Evolutionary conservation across 1,140 invertebrate species (phyloP).

Genomic region (Zaprionus ghesquierei): DNA sequence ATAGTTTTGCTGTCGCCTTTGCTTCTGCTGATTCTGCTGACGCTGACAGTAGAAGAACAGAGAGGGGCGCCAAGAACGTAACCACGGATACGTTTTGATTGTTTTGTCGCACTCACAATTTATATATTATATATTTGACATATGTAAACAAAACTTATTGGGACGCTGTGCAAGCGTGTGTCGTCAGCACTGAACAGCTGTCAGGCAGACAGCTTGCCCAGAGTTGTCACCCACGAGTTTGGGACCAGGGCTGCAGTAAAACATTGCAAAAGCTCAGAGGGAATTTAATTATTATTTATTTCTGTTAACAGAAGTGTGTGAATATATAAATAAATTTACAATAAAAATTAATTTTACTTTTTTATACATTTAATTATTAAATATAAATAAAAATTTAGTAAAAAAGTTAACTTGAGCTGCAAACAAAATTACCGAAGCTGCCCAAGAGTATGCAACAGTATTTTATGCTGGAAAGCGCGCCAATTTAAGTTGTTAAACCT

Average conservation of each 20-base stretch:
- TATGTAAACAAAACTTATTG: background rate
- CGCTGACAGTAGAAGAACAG: background rate
- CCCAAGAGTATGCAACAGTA: too few species aligned
- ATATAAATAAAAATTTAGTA: too few species aligned
- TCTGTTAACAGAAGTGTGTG: background rate
- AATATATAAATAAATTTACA: background rate
- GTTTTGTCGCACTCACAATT: background rate
- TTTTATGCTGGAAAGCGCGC: too few species aligned
- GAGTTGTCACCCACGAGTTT: background rate
- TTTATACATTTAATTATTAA: too few species aligned
- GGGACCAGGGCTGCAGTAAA: constrained; percentile 16
- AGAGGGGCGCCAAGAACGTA: background rate
- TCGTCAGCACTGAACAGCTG: constrained; percentile 16
- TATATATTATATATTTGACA: background rate
- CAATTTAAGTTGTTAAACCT: too few species aligned
- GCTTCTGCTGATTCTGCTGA: background rate
- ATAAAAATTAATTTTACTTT: too few species aligned
- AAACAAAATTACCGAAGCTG: background rate
- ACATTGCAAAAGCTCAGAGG: background rate
- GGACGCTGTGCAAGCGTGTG: background rate
- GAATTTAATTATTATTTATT: background rate
- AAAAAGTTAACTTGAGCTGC: too few species aligned
- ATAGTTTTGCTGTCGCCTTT: background rate
- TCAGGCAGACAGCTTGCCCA: background rate
- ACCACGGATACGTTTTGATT: constrained; percentile 5